These are phyloP conservation scores for Rhegmatorhina hoffmannsi DNA, from an alignment of 2,113 vertebrate species.

Conservation along the genomic window DNA sequence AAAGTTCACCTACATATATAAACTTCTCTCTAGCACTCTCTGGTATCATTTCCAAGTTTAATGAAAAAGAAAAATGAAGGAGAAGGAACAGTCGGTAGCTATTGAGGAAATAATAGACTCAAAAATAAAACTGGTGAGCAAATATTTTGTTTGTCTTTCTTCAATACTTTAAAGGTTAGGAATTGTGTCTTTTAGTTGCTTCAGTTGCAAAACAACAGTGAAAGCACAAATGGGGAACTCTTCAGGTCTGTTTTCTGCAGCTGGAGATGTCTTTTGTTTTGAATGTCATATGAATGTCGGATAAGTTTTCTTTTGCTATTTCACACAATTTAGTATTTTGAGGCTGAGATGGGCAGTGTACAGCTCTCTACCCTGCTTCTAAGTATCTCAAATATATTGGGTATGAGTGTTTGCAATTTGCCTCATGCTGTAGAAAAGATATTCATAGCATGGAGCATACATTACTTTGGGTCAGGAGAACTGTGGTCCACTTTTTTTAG, in stretches of 20 bases:
- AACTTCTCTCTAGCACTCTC: conserved; percentile 62
- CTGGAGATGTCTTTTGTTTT: background rate
- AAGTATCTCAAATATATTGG: background rate
- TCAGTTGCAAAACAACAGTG: background rate
- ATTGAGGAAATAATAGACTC: conserved; percentile 74
- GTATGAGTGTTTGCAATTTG: background rate
- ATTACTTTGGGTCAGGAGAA: background rate
- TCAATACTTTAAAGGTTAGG: background rate
- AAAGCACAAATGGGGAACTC: background rate
- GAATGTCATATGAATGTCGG: background rate
- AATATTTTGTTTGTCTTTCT: conserved; percentile 61
- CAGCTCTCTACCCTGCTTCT: background rate
- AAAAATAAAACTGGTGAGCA: conserved; percentile 78
- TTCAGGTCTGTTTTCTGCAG: background rate
- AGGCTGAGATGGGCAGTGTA: background rate
- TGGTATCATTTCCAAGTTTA: conserved; percentile 33
- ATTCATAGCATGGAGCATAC: background rate
- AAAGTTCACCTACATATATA: conserved; percentile 84
- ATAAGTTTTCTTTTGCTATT: background rate
- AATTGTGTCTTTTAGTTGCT: background rate
- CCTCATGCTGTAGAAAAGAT: background rate
- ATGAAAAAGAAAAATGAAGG: conserved; percentile 72
- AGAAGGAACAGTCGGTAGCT: conserved; percentile 68
- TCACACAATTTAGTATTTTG: background rate
- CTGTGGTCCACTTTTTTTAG: background rate